These are phyloP conservation scores for Chymomyza caudatula DNA, from an alignment of 2,888 invertebrate genomes.

Conservation along the genomic window DNA sequence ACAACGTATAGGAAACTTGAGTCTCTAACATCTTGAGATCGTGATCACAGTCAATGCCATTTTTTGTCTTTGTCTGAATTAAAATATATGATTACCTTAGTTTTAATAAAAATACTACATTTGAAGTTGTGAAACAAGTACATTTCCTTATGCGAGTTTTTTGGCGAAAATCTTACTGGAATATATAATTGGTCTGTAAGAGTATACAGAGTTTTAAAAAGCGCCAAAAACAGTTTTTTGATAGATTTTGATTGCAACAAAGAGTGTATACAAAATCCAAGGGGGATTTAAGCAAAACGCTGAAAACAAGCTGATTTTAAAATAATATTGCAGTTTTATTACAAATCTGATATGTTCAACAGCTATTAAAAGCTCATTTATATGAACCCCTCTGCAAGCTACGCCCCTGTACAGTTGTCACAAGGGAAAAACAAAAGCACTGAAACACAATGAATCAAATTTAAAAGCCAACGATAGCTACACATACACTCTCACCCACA, in stretches of 20 bases:
- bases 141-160: too few relatives aligned
- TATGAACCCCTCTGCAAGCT: background rate
- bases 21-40: too few relatives aligned
- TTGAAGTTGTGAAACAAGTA: too few relatives aligned
- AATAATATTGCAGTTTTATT: background rate
- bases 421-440: slow-evolving; percentile 39
- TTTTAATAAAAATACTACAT: too few relatives aligned
- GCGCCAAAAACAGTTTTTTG: background rate
- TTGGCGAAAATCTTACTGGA: too few relatives aligned
- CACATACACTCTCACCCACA: slow-evolving; percentile 12
- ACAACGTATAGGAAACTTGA: too few relatives aligned
- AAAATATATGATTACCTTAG: too few relatives aligned
- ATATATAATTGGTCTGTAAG: background rate
- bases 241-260: background rate
- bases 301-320: background rate
- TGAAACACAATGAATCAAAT: slow-evolving; percentile 56
- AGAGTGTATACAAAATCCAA: background rate
- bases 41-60: too few relatives aligned
- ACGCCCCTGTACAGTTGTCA: slow-evolving; percentile 20
- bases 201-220: background rate
- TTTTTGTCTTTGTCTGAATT: too few relatives aligned
- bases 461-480: slow-evolving; percentile 58
- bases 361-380: background rate
- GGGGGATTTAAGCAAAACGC: background rate
- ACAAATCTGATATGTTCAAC: background rate